Conservation (phyloP, 2,888 invertebrate species). For the Gari tellinella region DNA sequence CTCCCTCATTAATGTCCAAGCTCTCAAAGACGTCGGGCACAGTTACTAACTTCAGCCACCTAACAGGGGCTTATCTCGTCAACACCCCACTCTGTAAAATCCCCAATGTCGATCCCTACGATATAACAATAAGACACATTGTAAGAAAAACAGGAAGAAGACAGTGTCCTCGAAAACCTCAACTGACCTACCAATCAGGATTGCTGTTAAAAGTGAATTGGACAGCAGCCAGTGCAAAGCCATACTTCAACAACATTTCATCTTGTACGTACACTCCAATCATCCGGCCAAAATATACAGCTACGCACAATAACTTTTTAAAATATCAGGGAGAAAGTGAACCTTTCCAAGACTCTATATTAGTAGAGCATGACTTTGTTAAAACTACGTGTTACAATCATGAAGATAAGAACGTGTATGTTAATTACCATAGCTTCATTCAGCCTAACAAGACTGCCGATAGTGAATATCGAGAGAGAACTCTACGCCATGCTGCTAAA, state of each 20-base stretch:
- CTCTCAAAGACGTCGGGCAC: background rate
- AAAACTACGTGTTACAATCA: constrained; percentile 75
- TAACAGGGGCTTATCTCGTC: constrained; percentile 62
- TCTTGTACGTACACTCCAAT: constrained; percentile 78
- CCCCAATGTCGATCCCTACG: constrained; percentile 79
- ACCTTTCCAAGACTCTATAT: constrained; percentile 43
- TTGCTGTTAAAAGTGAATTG: constrained; percentile 50
- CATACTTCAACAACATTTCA: constrained; percentile 67
- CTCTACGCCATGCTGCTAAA: constrained; percentile 40
- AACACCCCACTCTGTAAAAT: constrained; percentile 79
- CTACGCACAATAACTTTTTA: constrained; percentile 56
- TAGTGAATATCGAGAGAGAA: constrained; percentile 32
- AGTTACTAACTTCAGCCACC: background rate
- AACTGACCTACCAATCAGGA: constrained; percentile 75
- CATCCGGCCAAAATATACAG: constrained; percentile 58
- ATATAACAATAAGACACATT: constrained; percentile 63
- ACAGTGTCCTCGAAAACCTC: constrained; percentile 62
- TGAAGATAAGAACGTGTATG: constrained; percentile 69
- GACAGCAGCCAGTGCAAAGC: constrained; percentile 39
- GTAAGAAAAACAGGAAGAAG: constrained; percentile 62
- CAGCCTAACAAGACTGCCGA: constrained; percentile 65
- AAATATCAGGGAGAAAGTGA: constrained; percentile 50
- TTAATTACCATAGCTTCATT: constrained; percentile 79
- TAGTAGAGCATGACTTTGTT: constrained; percentile 75
- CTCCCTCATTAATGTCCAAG: too few species aligned